These are phyloP conservation scores for Aldabrachelys gigantea DNA, from an alignment of 2,113 vertebrate genomes.

Conservation along the genomic window DNA sequence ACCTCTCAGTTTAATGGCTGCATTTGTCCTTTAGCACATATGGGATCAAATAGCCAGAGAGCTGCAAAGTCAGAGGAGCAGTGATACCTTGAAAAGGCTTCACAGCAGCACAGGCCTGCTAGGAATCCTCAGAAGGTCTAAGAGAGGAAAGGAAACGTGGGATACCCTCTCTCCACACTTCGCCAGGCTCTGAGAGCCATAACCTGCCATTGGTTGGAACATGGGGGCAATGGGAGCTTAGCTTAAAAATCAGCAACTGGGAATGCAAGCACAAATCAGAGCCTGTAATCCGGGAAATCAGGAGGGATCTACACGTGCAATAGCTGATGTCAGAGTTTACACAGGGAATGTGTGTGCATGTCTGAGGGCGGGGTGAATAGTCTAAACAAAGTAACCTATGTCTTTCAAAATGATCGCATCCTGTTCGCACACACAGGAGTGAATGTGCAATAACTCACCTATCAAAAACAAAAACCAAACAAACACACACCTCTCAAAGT, in stretches of 20 bases:
- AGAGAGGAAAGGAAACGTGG: neutral
- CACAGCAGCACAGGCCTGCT: neutral
- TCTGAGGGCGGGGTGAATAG: too few species aligned
- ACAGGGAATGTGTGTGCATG: neutral
- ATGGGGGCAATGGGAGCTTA: accelerated
- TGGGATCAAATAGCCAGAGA: neutral
- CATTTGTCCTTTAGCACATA: neutral
- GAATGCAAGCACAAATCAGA: neutral
- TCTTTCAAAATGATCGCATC: neutral
- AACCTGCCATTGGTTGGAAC: neutral
- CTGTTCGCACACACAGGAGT: neutral
- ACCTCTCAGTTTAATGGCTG: neutral
- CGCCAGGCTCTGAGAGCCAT: accelerated
- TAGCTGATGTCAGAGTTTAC: neutral
- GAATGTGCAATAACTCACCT: neutral
- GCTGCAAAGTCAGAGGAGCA: neutral
- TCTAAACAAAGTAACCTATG: neutral
- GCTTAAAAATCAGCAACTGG: accelerated
- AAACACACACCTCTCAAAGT: neutral
- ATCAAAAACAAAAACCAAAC: neutral
- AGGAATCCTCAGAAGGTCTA: neutral
- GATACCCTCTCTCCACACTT: accelerated
- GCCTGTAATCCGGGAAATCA: neutral
- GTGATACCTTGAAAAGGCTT: too few species aligned
- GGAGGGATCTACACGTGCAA: accelerated